Evolutionary conservation across 1,140 invertebrate genomes (phyloP).

Genomic region (Aphelinus atriplicis): DNA sequence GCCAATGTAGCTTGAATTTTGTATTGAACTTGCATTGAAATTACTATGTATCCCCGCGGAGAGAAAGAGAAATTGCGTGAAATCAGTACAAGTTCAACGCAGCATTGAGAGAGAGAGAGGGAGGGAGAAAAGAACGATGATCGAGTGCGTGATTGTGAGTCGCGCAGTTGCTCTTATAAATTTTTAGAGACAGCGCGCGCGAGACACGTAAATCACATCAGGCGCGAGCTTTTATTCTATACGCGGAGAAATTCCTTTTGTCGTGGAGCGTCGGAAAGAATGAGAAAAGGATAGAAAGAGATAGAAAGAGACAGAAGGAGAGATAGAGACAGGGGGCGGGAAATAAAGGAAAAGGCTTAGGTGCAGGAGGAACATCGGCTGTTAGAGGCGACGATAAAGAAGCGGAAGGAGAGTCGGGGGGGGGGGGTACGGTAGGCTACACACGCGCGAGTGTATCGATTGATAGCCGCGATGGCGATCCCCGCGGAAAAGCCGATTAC

Average conservation of each 20-base stretch:
- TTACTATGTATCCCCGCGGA: too few species aligned
- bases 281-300: too few species aligned
- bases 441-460: background rate
- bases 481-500: slow-evolving; percentile 3
- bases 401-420: background rate
- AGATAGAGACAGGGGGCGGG: too few species aligned
- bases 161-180: background rate
- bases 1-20: too few species aligned
- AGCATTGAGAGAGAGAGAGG: background rate
- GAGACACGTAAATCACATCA: slow-evolving; percentile 9
- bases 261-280: background rate
- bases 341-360: too few species aligned
- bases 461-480: background rate
- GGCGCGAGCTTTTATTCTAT: background rate
- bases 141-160: background rate
- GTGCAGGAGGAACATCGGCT: background rate
- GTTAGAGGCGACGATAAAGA: background rate
- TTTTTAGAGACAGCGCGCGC: background rate
- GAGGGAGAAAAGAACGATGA: background rate
- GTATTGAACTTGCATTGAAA: too few species aligned
- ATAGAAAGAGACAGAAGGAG: too few species aligned
- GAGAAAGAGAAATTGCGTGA: too few species aligned
- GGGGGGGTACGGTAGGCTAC: too few species aligned
- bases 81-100: too few species aligned
- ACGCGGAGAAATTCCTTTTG: background rate